Evolutionary conservation across 1,140 invertebrate genomes (phyloP).

Genomic region (Vanessa tameamea): DNA sequence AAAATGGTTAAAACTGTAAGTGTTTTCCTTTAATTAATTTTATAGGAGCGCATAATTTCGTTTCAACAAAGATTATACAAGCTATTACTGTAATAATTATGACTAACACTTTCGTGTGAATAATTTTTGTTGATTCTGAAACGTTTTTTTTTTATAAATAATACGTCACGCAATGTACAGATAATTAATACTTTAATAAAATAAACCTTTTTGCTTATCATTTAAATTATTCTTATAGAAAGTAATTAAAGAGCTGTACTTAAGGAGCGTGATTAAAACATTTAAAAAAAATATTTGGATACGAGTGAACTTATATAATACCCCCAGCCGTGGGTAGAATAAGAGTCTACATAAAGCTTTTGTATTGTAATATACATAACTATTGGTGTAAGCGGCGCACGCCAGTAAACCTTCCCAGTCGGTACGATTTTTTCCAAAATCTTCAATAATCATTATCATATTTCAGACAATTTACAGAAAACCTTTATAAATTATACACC

Average conservation of each 20-base stretch:
- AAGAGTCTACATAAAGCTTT: no score
- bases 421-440: no score
- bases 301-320: no score
- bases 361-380: no score
- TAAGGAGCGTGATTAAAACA: neutral
- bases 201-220: constrained; percentile 13
- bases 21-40: constrained; percentile 61
- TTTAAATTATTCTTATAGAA: neutral
- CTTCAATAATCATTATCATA: no score
- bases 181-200: constrained; percentile 5
- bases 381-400: no score
- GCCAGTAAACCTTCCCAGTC: no score
- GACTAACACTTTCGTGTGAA: constrained; percentile 30
- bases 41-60: constrained; percentile 18
- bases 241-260: neutral
- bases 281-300: neutral
- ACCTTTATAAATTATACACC: no score
- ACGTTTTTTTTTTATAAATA: constrained; percentile 21
- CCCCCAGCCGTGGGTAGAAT: no score
- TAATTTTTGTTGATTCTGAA: constrained; percentile 13
- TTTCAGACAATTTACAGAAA: no score
- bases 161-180: constrained; percentile 28
- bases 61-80: constrained; percentile 23
- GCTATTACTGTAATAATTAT: constrained; percentile 26
- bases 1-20: constrained; percentile 44